phyloP scores from a whole-genome alignment of 2,888 invertebrate species.

The Pterobdella sp. region DNA sequence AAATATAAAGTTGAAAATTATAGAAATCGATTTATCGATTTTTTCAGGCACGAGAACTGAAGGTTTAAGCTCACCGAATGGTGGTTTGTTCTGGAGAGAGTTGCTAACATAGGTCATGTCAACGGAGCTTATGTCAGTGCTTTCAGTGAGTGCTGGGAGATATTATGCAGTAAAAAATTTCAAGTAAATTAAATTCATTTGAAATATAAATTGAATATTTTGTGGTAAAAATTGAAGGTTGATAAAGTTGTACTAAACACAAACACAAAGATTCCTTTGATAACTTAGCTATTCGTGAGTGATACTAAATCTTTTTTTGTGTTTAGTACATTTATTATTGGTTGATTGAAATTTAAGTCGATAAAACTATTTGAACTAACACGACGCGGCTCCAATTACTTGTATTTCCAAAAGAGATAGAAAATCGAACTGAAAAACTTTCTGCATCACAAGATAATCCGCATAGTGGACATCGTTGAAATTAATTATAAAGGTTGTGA shows the following conservation, averaged over 20 bases:
- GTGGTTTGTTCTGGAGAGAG: neutral
- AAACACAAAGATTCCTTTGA: too few species aligned
- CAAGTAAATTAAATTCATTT: too few species aligned
- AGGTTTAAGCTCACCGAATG: neutral
- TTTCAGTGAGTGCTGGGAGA: neutral
- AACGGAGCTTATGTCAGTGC: neutral
- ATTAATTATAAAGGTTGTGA: neutral
- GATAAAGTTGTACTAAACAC: too few species aligned
- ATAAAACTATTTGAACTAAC: conserved; percentile 11
- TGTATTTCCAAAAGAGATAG: conserved; percentile 15
- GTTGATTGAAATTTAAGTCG: too few species aligned
- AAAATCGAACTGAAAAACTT: neutral
- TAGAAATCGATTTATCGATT: neutral
- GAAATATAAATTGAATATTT: too few species aligned
- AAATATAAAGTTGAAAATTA: neutral
- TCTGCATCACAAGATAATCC: conserved; percentile 18
- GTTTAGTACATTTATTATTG: too few species aligned
- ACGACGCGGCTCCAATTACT: conserved; percentile 11
- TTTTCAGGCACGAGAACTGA: neutral
- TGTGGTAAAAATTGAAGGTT: too few species aligned
- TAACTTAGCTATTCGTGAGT: too few species aligned
- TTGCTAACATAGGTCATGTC: neutral
- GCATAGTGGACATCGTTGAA: conserved; percentile 6
- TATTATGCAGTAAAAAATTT: too few species aligned
- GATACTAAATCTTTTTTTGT: too few species aligned